Evolutionary conservation across 1,140 invertebrate species (phyloP).

Genomic region (Drosophila navojoa): DNA sequence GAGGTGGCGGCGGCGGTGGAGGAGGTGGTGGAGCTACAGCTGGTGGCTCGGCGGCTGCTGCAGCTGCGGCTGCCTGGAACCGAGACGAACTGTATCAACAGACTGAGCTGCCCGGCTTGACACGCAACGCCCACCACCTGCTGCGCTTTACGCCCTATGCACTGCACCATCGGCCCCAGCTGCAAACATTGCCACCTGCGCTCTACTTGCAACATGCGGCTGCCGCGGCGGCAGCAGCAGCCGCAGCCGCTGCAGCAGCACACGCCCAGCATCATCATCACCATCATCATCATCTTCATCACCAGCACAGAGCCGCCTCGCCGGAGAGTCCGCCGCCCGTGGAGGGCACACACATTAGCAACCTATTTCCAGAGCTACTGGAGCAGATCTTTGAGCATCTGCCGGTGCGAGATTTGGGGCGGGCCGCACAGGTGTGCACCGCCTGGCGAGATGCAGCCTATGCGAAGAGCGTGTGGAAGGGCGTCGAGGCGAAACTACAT

Average conservation of each 20-base stretch:
- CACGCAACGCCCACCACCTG: conserved; percentile 78
- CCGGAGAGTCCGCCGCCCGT: conserved; percentile 73
- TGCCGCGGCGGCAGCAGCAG: conserved; percentile 50
- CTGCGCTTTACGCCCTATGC: conserved; percentile 82
- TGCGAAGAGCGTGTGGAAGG: conserved; percentile 95
- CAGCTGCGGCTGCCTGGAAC: conserved; percentile 50
- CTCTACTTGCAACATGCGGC: conserved; percentile 76
- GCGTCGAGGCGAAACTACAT: conserved; percentile 95
- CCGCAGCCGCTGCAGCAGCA: conserved; percentile 73
- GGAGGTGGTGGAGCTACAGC: conserved; percentile 41
- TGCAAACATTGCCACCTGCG: conserved; percentile 73
- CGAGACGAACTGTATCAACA: conserved; percentile 83
- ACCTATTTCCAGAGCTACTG: conserved; percentile 95
- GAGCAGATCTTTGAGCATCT: conserved; percentile 96
- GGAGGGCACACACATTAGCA: conserved; percentile 91
- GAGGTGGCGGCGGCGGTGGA: conserved; percentile 33
- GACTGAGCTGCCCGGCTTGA: conserved; percentile 79
- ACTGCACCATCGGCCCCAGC: conserved; percentile 78
- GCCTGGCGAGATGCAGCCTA: conserved; percentile 96
- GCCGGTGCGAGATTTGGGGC: conserved; percentile 93
- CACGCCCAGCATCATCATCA: conserved; percentile 70
- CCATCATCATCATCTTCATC: conserved; percentile 69
- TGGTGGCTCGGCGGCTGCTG: conserved; percentile 18
- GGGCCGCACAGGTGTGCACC: conserved; percentile 94
- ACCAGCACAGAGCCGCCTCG: conserved; percentile 85